Evolutionary conservation across 2,888 invertebrate genomes (phyloP).

Genomic region (Hypomecis atomaria): DNA sequence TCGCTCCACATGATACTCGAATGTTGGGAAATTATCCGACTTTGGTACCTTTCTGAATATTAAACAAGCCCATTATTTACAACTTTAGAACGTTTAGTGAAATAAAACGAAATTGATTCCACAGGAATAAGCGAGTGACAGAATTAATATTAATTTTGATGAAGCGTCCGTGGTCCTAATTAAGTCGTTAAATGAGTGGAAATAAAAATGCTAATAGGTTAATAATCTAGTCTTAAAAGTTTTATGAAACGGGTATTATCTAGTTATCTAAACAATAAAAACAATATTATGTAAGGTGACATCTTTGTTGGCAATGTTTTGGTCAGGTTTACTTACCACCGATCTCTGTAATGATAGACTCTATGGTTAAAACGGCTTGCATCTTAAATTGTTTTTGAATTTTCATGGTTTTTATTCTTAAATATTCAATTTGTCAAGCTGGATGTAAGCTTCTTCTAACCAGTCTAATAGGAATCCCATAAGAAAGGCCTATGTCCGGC

Average conservation of each 20-base stretch:
- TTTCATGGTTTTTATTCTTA: too few relatives aligned
- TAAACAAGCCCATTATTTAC: slow-evolving; percentile 40
- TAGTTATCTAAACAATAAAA: slow-evolving; percentile 13
- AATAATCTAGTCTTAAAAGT: slow-evolving; percentile 18
- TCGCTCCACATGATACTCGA: slow-evolving; percentile 52
- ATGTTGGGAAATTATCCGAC: slow-evolving; percentile 47
- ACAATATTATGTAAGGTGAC: not conserved
- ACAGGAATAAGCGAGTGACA: slow-evolving; percentile 9
- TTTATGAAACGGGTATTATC: slow-evolving; percentile 14
- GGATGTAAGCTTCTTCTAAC: too few relatives aligned
- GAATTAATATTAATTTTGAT: slow-evolving; percentile 8
- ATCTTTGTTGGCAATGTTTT: not conserved
- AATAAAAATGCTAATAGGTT: slow-evolving; percentile 25
- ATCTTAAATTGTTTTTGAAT: too few relatives aligned
- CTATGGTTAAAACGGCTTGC: too few relatives aligned
- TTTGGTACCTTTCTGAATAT: slow-evolving; percentile 47
- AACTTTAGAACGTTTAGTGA: slow-evolving; percentile 10
- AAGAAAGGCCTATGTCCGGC: too few relatives aligned
- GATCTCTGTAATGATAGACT: too few relatives aligned
- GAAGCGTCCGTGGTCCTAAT: slow-evolving; percentile 19
- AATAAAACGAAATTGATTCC: slow-evolving; percentile 21
- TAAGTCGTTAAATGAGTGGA: slow-evolving; percentile 22
- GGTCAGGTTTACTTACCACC: too few relatives aligned
- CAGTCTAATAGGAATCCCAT: too few relatives aligned
- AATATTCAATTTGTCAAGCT: too few relatives aligned